Conservation (phyloP, 2,113 vertebrate species). For the Pangasianodon gigas region DNA sequence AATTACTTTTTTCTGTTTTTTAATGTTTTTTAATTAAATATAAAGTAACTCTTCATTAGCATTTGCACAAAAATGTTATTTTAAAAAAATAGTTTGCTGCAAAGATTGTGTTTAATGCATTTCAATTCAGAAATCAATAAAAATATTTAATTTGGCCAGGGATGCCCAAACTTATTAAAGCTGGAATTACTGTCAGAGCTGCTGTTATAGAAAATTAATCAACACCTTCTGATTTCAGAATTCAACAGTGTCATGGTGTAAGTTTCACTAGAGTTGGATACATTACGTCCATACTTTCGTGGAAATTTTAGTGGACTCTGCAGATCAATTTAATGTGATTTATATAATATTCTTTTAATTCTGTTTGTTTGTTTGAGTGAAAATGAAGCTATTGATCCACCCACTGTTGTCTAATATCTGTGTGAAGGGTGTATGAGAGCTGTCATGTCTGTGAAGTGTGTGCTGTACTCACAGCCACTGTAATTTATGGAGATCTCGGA, state of each 20-base stretch:
- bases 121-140: neutral
- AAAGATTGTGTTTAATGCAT: neutral
- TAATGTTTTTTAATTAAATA: no score
- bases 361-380: neutral
- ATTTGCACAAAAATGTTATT: neutral
- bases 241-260: neutral
- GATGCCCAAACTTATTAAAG: neutral
- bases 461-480: slow-evolving; percentile 74
- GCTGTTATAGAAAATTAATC: neutral
- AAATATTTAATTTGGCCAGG: neutral
- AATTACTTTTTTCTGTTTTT: neutral
- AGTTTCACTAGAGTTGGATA: neutral
- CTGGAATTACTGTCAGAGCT: neutral
- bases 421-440: neutral
- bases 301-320: neutral
- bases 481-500: slow-evolving; percentile 71
- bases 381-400: neutral
- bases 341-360: neutral
- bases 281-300: neutral
- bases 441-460: neutral
- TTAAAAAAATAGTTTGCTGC: neutral
- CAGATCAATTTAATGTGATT: neutral
- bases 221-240: neutral
- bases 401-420: neutral
- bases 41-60: no score